Base-by-base conservation (phyloP, 2,888 invertebrate species). In the Lapara coniferarum region DNA sequence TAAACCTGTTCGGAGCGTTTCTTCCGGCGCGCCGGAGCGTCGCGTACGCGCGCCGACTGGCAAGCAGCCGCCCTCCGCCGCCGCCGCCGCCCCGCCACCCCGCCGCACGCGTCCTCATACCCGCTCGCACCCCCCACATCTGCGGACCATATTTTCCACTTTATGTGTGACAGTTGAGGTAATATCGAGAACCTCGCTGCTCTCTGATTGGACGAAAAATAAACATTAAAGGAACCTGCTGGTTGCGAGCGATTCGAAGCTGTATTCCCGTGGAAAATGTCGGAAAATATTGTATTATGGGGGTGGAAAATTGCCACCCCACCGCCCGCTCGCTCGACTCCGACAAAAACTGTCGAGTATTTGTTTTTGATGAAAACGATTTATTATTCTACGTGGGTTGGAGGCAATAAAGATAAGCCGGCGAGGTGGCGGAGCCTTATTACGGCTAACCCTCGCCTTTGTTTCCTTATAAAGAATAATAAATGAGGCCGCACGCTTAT, bases 101-200 rank as follows among this genome's bases (percentile, higher is more conserved):
- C 81, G 75, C 78, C 82, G 72, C 79, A 68, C 75, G 67, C 73
- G 67, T 71, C 72, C 75, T 66, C 71, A 55, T 67, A 66, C 75
- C 72, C 77, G 75, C 81, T 82, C 81, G 77, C 78, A 73, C 81
- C 77, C 87, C 87, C 92, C 89, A 93, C 86, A 90, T 91, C 93
- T 91, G 90, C 91, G 91, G 93, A 94, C 94, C 94, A 94, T 94
- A 94, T 94, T 94, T 94, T 93, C 94, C 94, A 94, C 94, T 94
- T 94, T 94, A 94, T 94, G 94, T 94, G 94, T 94, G 94, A 94
- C 94, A 94, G 94, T 94, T 94, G 94, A 94, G 94, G 94, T 94
- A 94, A 94, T 94, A 94, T 94, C 94, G 94, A 93, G 94, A 91
- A 91, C 93, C 92, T 92, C 89, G 91, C 93, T 92, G 92, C 87